These are phyloP conservation scores for Equus przewalskii DNA, from an alignment of 2,113 vertebrate genomes.

Conservation along the genomic window DNA sequence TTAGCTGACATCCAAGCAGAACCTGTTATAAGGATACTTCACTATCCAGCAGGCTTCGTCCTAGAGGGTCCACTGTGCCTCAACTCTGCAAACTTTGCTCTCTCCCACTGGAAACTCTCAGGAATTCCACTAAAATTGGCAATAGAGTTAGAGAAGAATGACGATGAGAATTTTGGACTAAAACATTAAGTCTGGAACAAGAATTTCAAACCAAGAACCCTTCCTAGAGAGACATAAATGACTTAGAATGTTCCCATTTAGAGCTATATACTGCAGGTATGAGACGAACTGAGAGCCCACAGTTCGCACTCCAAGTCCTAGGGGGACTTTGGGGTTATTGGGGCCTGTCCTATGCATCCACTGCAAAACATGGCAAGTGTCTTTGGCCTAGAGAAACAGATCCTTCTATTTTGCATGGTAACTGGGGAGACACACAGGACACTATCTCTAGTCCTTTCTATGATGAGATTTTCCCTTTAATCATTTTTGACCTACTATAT, in stretches of 20 bases:
- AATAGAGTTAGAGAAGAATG: background rate
- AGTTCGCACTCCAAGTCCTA: background rate
- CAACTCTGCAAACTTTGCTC: background rate
- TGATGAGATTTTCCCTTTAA: background rate
- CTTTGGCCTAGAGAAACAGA: background rate
- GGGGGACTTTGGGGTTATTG: background rate
- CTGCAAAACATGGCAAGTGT: background rate
- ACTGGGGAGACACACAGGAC: background rate
- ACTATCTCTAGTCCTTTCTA: background rate
- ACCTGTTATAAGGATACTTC: fast-evolving
- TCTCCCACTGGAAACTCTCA: background rate
- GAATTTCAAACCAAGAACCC: background rate
- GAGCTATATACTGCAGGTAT: background rate
- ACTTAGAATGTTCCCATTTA: background rate
- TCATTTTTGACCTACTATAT: background rate
- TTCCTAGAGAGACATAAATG: background rate
- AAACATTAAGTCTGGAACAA: background rate
- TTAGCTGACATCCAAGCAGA: background rate
- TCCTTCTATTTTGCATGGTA: background rate
- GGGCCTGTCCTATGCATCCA: background rate
- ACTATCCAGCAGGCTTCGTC: background rate
- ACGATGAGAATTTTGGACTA: background rate
- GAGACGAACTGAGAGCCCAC: background rate
- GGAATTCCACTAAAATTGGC: background rate
- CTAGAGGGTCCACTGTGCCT: background rate